Conservation (phyloP, 2,797 vertebrate genomes). For the Poeciliopsis paucimaculata region DNA sequence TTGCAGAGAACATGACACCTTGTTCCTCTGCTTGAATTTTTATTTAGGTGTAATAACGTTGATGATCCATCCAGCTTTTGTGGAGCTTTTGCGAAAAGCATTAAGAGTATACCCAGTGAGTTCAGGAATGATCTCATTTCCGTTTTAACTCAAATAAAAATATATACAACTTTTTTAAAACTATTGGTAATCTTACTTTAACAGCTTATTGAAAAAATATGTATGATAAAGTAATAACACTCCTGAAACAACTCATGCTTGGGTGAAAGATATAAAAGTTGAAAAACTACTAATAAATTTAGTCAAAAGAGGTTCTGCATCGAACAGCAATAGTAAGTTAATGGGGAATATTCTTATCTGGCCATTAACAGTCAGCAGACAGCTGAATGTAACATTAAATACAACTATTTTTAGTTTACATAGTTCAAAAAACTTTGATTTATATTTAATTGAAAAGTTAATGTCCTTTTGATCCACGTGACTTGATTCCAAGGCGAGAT, state of each 20-base stretch:
- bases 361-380: constrained; percentile 4
- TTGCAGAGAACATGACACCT: constrained; percentile 25
- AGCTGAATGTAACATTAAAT: constrained; percentile 7
- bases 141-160: not conserved
- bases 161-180: not conserved
- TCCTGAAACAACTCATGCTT: constrained; percentile 21
- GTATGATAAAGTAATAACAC: constrained; percentile 26
- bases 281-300: constrained; percentile 31
- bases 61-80: constrained; percentile 28
- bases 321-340: constrained; percentile 8
- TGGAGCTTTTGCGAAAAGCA: constrained; percentile 24
- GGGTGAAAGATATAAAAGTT: constrained; percentile 6
- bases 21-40: not conserved
- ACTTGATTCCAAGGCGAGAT: too few species aligned
- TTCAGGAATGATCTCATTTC: constrained; percentile 6
- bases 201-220: constrained; percentile 14
- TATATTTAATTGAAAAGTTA: too few species aligned
- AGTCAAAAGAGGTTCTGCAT: not conserved
- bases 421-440: not conserved
- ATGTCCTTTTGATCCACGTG: too few species aligned
- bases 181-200: constrained; percentile 10
- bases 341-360: constrained; percentile 4
- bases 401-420: not conserved
- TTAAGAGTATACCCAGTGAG: constrained; percentile 13
- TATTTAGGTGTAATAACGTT: constrained; percentile 15